Conservation (phyloP, 2,888 invertebrate species). For the Quadroppia sp. region DNA sequence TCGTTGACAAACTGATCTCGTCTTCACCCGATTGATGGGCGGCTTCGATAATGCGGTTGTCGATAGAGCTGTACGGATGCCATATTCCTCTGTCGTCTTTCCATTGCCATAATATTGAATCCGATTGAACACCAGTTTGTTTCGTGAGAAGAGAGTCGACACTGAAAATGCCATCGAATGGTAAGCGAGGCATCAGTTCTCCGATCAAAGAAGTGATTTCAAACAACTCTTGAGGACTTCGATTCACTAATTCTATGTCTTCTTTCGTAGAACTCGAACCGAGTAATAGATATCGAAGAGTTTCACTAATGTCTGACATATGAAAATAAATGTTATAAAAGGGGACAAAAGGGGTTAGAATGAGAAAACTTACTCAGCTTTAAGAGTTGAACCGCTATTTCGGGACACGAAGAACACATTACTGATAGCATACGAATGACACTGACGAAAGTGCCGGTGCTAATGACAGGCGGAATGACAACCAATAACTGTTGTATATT, state of each 20-base stretch:
- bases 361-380: conserved; percentile 64
- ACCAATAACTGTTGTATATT: conserved; percentile 77
- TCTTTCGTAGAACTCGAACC: conserved; percentile 60
- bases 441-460: conserved; percentile 90
- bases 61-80: conserved; percentile 89
- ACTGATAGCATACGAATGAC: conserved; percentile 92
- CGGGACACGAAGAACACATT: conserved; percentile 92
- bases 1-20: conserved; percentile 84
- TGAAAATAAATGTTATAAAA: conserved; percentile 35
- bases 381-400: conserved; percentile 81
- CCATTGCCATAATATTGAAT: conserved; percentile 94
- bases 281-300: conserved; percentile 87
- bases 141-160: conserved; percentile 75
- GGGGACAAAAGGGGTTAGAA: not conserved
- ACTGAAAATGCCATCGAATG: conserved; percentile 89
- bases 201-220: conserved; percentile 96
- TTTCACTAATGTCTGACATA: conserved; percentile 90
- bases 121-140: conserved; percentile 58
- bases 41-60: conserved; percentile 87
- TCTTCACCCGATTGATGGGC: conserved; percentile 91
- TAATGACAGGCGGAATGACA: conserved; percentile 82
- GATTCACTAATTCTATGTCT: conserved; percentile 68
- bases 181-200: conserved; percentile 93
- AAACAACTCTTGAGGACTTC: conserved; percentile 91
- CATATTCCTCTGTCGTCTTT: conserved; percentile 82